Evolutionary conservation across 2,797 vertebrate species (phyloP).

Genomic region (Sebastes iracundus): DNA sequence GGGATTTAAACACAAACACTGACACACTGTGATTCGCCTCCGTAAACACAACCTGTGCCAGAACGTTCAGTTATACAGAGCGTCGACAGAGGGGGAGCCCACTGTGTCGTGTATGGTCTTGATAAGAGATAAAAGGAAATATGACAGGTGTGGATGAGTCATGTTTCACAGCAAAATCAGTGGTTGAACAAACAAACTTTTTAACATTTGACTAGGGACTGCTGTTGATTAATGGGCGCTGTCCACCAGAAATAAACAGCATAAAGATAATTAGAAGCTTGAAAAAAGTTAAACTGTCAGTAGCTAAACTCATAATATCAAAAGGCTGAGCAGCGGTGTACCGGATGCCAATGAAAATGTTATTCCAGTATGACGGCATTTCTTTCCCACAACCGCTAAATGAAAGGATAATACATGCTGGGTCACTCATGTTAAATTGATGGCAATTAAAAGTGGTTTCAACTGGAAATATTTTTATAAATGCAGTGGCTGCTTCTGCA

Average conservation of each 20-base stretch:
- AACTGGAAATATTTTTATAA: constrained; percentile 2
- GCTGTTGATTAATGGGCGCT: constrained; percentile 9
- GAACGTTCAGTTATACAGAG: constrained; percentile 36
- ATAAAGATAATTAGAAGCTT: constrained; percentile 11
- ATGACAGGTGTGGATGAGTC: constrained; percentile 17
- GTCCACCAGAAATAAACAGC: constrained; percentile 10
- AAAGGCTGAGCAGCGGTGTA: background rate
- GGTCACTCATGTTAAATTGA: background rate
- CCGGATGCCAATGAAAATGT: background rate
- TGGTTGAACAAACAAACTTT: constrained; percentile 5
- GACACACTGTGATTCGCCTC: constrained; percentile 63
- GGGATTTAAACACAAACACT: constrained; percentile 64
- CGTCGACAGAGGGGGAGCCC: constrained; percentile 21
- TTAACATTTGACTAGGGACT: background rate
- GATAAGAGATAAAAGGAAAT: constrained; percentile 26
- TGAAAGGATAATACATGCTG: constrained; percentile 25
- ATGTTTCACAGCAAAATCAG: background rate
- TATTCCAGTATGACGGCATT: background rate
- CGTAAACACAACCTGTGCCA: constrained; percentile 62
- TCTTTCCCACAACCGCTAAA: background rate
- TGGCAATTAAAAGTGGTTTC: constrained; percentile 34
- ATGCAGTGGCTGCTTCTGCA: constrained; percentile 15
- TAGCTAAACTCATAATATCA: constrained; percentile 1
- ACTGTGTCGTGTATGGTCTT: constrained; percentile 7
- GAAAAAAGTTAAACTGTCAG: background rate